These are phyloP conservation scores for Autographa gamma DNA, from an alignment of 2,888 invertebrate species.

Conservation along the genomic window DNA sequence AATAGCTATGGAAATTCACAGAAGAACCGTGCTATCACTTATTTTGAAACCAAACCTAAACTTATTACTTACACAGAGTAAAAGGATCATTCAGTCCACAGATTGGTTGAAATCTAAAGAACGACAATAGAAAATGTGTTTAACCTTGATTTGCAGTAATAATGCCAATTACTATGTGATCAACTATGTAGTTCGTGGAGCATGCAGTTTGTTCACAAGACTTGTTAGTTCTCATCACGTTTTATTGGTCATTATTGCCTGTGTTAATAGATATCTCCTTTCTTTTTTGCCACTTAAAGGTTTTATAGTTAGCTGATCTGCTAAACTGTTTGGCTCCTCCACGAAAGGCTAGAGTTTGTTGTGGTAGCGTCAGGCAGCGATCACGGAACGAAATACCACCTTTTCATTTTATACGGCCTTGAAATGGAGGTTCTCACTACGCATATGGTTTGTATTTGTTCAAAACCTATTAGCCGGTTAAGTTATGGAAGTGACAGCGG, in stretches of 20 bases:
- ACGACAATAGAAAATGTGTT: constrained; percentile 4
- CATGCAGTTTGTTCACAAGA: background rate
- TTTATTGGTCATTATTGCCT: background rate
- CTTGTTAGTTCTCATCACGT: background rate
- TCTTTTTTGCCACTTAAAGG: background rate
- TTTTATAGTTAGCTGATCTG: no score
- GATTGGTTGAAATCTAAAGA: constrained; percentile 1
- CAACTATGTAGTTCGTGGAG: background rate
- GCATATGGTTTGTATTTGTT: no score
- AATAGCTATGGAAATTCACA: background rate
- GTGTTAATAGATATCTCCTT: background rate
- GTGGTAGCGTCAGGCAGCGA: no score
- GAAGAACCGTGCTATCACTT: no score
- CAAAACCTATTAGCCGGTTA: no score
- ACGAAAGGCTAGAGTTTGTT: no score
- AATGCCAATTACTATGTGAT: constrained; percentile 4
- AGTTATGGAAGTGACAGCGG: no score
- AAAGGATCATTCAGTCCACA: background rate
- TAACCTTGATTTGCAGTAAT: background rate
- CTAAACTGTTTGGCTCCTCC: no score
- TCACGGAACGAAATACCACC: no score
- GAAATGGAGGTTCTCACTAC: no score
- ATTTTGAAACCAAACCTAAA: background rate
- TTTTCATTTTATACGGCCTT: no score
- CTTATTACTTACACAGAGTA: background rate